Base-by-base conservation (phyloP, 2,113 vertebrate genomes). In the Boulengeromyrus knoepffleri region DNA sequence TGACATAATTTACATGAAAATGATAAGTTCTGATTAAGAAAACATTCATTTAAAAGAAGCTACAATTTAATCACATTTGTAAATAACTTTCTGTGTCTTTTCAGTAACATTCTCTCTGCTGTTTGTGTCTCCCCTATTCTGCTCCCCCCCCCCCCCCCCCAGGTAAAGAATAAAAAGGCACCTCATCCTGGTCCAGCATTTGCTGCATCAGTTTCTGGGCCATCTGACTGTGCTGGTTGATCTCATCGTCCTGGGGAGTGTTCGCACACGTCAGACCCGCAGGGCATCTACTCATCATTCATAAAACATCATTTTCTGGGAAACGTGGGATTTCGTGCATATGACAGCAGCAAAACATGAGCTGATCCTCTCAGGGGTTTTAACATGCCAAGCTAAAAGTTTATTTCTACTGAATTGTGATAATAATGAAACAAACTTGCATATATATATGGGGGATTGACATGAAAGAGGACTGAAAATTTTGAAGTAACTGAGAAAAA, bases 121-220 rank as follows among this genome's bases (percentile, higher is more conserved):
- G 24, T n/a, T 62, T n/a, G 21, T n/a, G 2, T n/a, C 24, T 27
- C 62, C 62, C 62, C 12, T 4, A 70, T 12, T 70, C 62, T 13
- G 9, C 1, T 1, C 27, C 27, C 31, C 3, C 27, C 27, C 31
- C 31, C 31, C 62, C n/a, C n/a, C 3, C 12, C 62, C 62, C 62
- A 70, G 9, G n/a, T 70, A 27, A 70, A 70, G 10, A 70, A 31
- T 27, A 5, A 31, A 70, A 31, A 70, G 27, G n/a, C 95, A 97
- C 97, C 97, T 97, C 97, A 87, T 97, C 97, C 93, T 97, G 97
- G 91, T 97, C 96, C 93, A 97, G 89, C 97, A 97, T 97, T 94
- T 98, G 97, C 47, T 97, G 96, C 92, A 97, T 97, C 12, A 97
- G 92, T 87, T 97, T 97, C 89, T 97, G 97, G 89, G 96, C 96